Evolutionary conservation across 1,140 invertebrate genomes (phyloP).

Genomic region (Apis florea): DNA sequence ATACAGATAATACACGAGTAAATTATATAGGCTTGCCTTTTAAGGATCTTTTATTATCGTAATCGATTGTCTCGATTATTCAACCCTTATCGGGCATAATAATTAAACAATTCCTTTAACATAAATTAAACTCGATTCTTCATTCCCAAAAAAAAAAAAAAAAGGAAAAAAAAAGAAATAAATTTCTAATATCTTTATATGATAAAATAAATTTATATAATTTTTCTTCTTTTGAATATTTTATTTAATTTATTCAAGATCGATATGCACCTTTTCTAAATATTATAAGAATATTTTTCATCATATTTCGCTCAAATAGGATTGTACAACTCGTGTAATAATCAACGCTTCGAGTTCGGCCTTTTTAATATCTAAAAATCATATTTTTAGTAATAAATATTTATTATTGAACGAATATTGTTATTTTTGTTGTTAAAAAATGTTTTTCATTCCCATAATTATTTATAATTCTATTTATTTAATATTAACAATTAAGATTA

Average conservation of each 20-base stretch:
- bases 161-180: background rate
- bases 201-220: background rate
- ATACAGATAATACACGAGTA: constrained; percentile 16
- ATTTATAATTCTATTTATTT: background rate
- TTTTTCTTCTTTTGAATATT: background rate
- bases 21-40: constrained; percentile 52
- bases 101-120: background rate
- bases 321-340: background rate
- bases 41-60: constrained; percentile 56
- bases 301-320: background rate
- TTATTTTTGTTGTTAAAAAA: background rate
- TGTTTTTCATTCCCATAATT: background rate
- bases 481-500: background rate
- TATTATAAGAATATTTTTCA: background rate
- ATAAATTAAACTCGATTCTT: background rate
- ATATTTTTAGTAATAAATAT: background rate
- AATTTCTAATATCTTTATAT: background rate
- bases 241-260: background rate
- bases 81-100: background rate
- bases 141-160: background rate
- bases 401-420: background rate
- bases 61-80: background rate
- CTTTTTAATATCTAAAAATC: background rate
- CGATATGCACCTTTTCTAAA: background rate
- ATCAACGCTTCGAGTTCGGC: background rate